Evolutionary conservation across 2,888 invertebrate species (phyloP).

Genomic region (Noctua janthe): DNA sequence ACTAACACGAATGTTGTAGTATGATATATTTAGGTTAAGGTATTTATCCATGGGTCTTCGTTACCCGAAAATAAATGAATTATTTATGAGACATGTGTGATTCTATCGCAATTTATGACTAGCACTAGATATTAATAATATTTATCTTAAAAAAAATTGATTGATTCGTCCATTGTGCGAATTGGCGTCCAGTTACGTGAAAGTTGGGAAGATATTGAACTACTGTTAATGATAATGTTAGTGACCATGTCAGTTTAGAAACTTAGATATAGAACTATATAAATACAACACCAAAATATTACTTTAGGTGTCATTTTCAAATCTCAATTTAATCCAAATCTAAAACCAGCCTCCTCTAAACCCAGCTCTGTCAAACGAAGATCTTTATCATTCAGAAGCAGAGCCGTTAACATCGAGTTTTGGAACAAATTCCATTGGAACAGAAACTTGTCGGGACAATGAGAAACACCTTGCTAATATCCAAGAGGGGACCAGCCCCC

Average conservation of each 20-base stretch:
- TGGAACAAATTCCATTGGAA: slow-evolving; percentile 82
- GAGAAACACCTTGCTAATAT: slow-evolving; percentile 76
- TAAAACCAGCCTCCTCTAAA: slow-evolving; percentile 29
- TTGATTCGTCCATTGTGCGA: background rate
- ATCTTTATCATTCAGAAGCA: slow-evolving; percentile 76
- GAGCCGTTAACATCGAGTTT: slow-evolving; percentile 84
- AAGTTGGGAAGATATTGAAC: background rate
- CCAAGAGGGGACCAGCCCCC: slow-evolving; percentile 61
- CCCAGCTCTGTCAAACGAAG: slow-evolving; percentile 64
- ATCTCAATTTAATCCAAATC: background rate
- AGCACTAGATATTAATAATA: background rate
- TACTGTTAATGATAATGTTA: background rate
- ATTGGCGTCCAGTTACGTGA: background rate
- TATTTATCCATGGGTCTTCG: no score
- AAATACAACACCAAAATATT: background rate
- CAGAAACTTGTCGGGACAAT: slow-evolving; percentile 80
- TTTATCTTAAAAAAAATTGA: background rate
- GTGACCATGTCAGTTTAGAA: no score
- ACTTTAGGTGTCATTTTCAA: background rate
- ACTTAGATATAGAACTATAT: background rate
- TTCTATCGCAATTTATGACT: background rate
- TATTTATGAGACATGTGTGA: background rate
- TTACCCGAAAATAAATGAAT: no score
- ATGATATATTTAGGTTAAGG: no score
- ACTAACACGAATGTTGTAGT: no score